These are phyloP conservation scores for Echinops telfairi DNA, from an alignment of 2,113 vertebrate genomes.

Conservation along the genomic window DNA sequence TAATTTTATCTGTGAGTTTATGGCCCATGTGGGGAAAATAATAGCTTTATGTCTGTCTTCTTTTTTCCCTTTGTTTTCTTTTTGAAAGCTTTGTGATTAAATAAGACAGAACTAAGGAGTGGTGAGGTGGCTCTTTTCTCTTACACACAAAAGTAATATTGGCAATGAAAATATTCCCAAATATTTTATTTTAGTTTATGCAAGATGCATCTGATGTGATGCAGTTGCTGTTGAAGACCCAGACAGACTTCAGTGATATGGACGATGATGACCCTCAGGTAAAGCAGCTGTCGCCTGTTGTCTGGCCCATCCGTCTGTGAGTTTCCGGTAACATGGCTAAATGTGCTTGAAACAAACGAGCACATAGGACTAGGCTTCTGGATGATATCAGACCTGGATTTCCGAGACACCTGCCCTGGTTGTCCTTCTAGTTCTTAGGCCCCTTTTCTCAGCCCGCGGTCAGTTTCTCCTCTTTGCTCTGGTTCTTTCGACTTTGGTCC, in stretches of 20 bases:
- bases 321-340: background rate
- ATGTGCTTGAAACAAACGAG: background rate
- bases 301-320: background rate
- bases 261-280: conserved; percentile 99
- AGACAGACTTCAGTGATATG: conserved; percentile 97
- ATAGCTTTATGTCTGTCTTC: too few relatives aligned
- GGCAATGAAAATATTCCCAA: background rate
- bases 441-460: background rate
- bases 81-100: background rate
- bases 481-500: background rate
- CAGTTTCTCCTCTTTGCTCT: background rate
- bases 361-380: background rate
- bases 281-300: background rate
- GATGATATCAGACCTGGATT: background rate
- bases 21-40: background rate
- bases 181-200: conserved; percentile 92
- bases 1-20: background rate
- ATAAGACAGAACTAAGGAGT: background rate
- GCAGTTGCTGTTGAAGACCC: conserved; percentile 97
- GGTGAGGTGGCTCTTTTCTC: background rate
- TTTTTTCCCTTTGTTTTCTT: background rate
- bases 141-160: background rate
- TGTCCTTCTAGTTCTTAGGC: background rate
- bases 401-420: background rate
- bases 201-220: conserved; percentile 99